Evolutionary conservation across 2,797 vertebrate species (phyloP).

Genomic region (Eulemur rubriventer): DNA sequence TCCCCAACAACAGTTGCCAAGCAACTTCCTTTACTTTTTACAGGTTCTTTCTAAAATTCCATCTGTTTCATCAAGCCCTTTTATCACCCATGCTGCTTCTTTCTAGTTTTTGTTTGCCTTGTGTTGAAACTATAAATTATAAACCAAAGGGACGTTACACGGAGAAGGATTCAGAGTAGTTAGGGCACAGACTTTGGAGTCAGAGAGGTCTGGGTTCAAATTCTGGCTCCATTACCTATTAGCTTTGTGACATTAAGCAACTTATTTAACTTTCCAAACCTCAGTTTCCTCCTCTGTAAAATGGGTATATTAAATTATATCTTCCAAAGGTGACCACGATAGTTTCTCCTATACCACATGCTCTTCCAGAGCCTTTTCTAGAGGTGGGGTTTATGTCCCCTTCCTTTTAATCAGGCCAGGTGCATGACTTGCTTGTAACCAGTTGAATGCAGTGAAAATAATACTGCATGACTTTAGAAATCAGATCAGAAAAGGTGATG

Average conservation of each 20-base stretch:
- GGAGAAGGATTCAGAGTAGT: background rate
- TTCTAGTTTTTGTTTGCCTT: background rate
- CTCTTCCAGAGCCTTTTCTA: background rate
- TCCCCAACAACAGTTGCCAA: conserved; percentile 44
- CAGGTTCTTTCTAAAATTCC: conserved; percentile 21
- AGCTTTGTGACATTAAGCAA: background rate
- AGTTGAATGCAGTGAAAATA: background rate
- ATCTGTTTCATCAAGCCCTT: conserved; percentile 50
- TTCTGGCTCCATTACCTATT: background rate
- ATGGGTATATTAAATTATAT: background rate
- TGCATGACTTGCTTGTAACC: background rate
- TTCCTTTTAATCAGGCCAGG: background rate
- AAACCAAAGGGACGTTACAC: background rate
- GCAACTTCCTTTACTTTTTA: conserved; percentile 60
- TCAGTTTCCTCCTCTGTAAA: conserved; percentile 22
- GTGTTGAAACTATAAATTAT: conserved; percentile 13
- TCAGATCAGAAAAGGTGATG: background rate
- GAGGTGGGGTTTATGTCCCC: background rate
- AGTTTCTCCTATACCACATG: background rate
- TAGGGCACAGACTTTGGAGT: conserved; percentile 2
- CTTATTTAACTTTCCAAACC: background rate
- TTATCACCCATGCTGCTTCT: background rate
- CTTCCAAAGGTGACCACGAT: background rate
- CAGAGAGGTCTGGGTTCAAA: background rate
- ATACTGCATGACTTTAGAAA: background rate